Conservation (phyloP, 2,113 vertebrate genomes). For the Alligator sinensis region DNA sequence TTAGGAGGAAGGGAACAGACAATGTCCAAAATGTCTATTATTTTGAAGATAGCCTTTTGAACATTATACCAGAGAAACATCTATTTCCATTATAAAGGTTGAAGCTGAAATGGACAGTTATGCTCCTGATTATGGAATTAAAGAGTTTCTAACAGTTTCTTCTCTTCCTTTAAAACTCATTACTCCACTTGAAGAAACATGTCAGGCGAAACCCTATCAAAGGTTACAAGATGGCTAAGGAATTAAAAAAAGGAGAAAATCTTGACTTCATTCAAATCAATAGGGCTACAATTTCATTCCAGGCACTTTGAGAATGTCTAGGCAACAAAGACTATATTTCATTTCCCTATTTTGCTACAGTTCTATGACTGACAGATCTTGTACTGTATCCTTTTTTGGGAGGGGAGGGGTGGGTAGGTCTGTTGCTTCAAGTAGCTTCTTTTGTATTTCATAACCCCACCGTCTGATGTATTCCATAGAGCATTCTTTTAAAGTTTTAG, state of each 20-base stretch:
- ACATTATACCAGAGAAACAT: not conserved
- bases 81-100: not conserved
- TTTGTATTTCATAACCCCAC: not conserved
- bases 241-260: not conserved
- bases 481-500: not conserved
- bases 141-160: not conserved
- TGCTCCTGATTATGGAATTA: not conserved
- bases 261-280: not conserved
- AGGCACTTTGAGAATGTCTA: not conserved
- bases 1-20: not conserved
- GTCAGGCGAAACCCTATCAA: not conserved
- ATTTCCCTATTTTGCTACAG: not conserved
- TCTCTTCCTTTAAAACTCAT: not conserved
- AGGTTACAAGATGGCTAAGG: not conserved
- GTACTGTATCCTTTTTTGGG: not conserved
- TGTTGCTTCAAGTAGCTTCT: not conserved
- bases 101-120: not conserved
- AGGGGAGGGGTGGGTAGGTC: not conserved
- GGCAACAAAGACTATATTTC: not conserved
- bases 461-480: not conserved
- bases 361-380: not conserved
- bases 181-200: not conserved
- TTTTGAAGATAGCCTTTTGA: not conserved
- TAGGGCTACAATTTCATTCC: not conserved
- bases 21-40: not conserved